Evolutionary conservation across 1,140 invertebrate species (phyloP).

Genomic region (Centruroides sculpturatus): DNA sequence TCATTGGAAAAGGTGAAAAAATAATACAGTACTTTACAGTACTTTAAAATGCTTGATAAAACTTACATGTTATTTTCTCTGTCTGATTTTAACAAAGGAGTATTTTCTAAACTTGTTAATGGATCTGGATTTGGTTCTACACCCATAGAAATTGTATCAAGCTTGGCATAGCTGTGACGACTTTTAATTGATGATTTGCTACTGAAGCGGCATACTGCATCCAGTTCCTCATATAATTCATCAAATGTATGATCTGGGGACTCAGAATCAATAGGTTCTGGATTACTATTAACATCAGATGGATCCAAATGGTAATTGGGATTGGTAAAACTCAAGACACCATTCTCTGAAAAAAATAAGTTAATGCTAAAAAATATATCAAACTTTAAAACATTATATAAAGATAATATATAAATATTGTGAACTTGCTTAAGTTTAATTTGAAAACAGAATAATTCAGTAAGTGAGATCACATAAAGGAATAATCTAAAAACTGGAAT

Average conservation of each 20-base stretch:
- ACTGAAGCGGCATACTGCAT: slow-evolving; percentile 35
- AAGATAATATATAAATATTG: too few relatives aligned
- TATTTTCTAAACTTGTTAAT: slow-evolving; percentile 35
- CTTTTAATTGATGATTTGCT: slow-evolving; percentile 30
- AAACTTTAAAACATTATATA: too few relatives aligned
- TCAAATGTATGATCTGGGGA: slow-evolving; percentile 12
- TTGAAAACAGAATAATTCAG: too few relatives aligned
- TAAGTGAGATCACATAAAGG: too few relatives aligned
- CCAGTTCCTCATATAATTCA: slow-evolving; percentile 43
- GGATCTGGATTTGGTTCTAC: slow-evolving; percentile 32
- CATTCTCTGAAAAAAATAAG: slow-evolving; percentile 53
- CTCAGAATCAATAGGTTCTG: background rate
- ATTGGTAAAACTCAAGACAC: slow-evolving; percentile 69
- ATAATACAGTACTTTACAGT: too few relatives aligned
- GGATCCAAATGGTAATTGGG: slow-evolving; percentile 70
- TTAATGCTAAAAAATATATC: too few relatives aligned
- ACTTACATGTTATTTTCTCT: slow-evolving; percentile 13
- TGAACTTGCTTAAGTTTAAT: too few relatives aligned
- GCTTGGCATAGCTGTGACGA: slow-evolving; percentile 43
- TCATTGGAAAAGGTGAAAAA: too few relatives aligned
- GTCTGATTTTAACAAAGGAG: slow-evolving; percentile 5
- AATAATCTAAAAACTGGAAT: too few relatives aligned
- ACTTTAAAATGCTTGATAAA: background rate
- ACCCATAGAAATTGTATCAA: slow-evolving; percentile 53
- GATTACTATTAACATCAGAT: slow-evolving; percentile 26